phyloP scores from a whole-genome alignment of 2,113 vertebrate species.

The Micromys minutus region DNA sequence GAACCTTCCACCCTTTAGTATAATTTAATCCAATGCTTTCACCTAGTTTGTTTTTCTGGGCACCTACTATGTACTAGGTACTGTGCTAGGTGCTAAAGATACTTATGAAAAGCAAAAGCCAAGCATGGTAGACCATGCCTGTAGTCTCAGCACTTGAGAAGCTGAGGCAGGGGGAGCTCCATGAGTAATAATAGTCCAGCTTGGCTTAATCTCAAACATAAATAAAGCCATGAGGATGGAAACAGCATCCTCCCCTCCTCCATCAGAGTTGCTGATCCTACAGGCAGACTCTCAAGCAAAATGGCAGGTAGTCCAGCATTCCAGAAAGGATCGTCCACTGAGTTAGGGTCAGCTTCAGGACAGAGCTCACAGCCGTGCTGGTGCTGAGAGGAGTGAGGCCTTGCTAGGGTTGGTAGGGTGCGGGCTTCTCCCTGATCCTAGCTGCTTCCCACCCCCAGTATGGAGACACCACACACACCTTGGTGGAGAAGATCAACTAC shows the following conservation, averaged over 20 bases:
- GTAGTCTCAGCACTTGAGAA: background rate
- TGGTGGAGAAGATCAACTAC: conserved; percentile 94
- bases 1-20: too few species aligned
- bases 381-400: fast-evolving
- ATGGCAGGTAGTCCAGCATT: background rate
- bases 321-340: fast-evolving
- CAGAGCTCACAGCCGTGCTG: background rate
- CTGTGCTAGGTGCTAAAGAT: background rate
- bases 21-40: background rate
- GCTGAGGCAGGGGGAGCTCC: background rate
- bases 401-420: background rate
- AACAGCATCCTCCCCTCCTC: too few species aligned
- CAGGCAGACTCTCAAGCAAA: background rate
- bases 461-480: conserved; percentile 96
- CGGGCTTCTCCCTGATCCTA: background rate
- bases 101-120: background rate
- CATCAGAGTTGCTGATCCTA: background rate
- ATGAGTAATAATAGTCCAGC: background rate
- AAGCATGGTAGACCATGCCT: background rate
- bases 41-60: background rate
- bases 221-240: background rate
- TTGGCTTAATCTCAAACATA: background rate
- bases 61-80: background rate
- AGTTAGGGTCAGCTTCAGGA: background rate
- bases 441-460: conserved; percentile 84